These are phyloP conservation scores for Taphrorychus bicolor DNA, from an alignment of 2,888 invertebrate species.

Conservation along the genomic window DNA sequence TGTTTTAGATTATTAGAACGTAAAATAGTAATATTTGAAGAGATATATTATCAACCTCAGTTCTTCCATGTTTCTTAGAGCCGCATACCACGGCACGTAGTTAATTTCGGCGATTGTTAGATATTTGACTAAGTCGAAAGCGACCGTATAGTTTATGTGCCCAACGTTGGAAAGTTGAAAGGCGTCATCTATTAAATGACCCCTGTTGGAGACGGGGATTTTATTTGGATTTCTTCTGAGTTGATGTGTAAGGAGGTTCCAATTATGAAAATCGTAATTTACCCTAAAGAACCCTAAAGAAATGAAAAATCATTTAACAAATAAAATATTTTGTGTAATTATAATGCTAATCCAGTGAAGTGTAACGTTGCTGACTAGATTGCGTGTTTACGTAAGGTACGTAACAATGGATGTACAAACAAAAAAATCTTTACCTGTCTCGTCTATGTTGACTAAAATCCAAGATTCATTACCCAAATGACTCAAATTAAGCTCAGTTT, in stretches of 20 bases:
- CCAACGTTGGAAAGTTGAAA: constrained; percentile 70
- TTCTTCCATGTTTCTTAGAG: constrained; percentile 65
- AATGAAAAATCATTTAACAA: too few species aligned
- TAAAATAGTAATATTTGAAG: not conserved
- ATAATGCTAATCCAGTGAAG: too few species aligned
- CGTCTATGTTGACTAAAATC: constrained; percentile 69
- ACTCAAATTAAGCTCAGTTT: constrained; percentile 49
- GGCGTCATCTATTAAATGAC: constrained; percentile 77
- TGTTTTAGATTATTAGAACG: too few species aligned
- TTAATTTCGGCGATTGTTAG: constrained; percentile 68
- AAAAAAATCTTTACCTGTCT: constrained; percentile 67
- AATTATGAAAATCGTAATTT: constrained; percentile 68
- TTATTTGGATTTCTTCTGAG: constrained; percentile 56
- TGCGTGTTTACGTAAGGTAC: not conserved
- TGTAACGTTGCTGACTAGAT: too few species aligned
- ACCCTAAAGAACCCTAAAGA: constrained; percentile 68
- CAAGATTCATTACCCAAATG: constrained; percentile 57
- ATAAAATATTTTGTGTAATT: too few species aligned
- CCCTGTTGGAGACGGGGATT: constrained; percentile 68
- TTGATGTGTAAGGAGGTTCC: constrained; percentile 63
- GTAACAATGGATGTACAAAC: too few species aligned
- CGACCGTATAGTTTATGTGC: constrained; percentile 65
- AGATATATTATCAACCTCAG: constrained; percentile 50
- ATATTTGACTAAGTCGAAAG: constrained; percentile 70
- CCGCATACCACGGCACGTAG: constrained; percentile 72